Base-by-base conservation (phyloP, 2,797 vertebrate genomes). In the Ciconia nigra region DNA sequence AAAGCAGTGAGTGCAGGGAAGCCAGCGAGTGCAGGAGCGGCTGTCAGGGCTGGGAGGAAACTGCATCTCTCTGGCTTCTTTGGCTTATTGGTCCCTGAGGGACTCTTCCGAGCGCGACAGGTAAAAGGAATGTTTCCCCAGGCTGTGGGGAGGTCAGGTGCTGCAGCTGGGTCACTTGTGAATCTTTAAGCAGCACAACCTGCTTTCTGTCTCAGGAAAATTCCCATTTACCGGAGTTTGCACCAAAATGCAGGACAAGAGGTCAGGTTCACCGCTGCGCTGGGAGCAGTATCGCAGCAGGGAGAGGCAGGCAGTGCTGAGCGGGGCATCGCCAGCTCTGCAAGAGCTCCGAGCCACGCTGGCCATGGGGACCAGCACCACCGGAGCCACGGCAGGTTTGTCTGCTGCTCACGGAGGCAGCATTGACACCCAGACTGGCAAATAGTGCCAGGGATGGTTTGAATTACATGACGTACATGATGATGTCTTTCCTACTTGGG, bases 31-130 rank as follows among this genome's bases (percentile, higher is more conserved):
- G 39, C 55, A 41, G 87, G 78, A 20, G 69, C 10, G 25, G 58
- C 65, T 70, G 47, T 67, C 77, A 52, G 71, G 92, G 79, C 66
- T n/a, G 37, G 71, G 69, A 69, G 72, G 69, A 66, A 65, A 46
- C 58, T 29, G 49, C 63, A 46, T 61, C 88, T 84, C 76, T 63
- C 65, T 44, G 58, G n/a, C 59, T 82, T 22, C 61, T 74, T 55
- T 47, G 42, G 70, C 76, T 96, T 91, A 85, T 93, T 90, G 95
- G 89, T 97, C 97, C 92, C 80, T 35, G 22, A 67, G 86, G 94
- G 93, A 67, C 35, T 55, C 44, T 41, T 20, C 3, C 0, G 14
- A 26, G 67, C 0, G 2, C 44, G 59, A 31, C 25, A 59, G 86
- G 58, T 63, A 33, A 67, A 58, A 31, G 70, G 78, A 57, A 77